Conservation (phyloP, 2,113 vertebrate genomes). For the Geococcyx californianus region DNA sequence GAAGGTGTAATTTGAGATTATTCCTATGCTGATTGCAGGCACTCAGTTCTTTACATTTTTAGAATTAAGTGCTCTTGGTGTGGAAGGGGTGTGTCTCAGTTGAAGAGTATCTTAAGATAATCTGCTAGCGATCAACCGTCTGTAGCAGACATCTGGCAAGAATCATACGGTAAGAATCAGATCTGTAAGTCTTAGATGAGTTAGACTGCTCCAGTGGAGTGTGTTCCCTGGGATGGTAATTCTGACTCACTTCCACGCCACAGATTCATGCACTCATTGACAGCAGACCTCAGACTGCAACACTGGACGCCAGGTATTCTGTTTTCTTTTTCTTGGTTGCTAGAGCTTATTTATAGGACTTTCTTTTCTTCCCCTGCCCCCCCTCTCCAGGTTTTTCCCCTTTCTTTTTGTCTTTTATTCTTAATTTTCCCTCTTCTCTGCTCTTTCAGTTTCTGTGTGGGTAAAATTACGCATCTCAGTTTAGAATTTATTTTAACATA, state of each 20-base stretch:
- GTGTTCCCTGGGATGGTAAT: neutral
- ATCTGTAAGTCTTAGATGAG: neutral
- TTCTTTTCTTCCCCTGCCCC: neutral
- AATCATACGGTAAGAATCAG: neutral
- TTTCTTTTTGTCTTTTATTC: neutral
- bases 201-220: neutral
- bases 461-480: neutral
- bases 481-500: neutral
- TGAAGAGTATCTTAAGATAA: neutral
- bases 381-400: no score
- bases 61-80: neutral
- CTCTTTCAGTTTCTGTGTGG: neutral
- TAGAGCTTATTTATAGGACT: neutral
- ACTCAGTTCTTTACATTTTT: neutral
- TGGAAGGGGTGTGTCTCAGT: neutral
- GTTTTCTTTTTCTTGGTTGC: neutral
- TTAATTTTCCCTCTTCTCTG: neutral
- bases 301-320: neutral
- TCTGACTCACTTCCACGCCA: neutral
- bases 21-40: neutral
- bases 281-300: neutral
- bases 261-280: neutral
- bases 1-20: neutral
- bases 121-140: slow-evolving; percentile 1
- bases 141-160: neutral